Evolutionary conservation across 2,797 vertebrate genomes (phyloP), one percentile per base, ranked within the genome.

Genomic region (Tadarida brasiliensis): DNA sequence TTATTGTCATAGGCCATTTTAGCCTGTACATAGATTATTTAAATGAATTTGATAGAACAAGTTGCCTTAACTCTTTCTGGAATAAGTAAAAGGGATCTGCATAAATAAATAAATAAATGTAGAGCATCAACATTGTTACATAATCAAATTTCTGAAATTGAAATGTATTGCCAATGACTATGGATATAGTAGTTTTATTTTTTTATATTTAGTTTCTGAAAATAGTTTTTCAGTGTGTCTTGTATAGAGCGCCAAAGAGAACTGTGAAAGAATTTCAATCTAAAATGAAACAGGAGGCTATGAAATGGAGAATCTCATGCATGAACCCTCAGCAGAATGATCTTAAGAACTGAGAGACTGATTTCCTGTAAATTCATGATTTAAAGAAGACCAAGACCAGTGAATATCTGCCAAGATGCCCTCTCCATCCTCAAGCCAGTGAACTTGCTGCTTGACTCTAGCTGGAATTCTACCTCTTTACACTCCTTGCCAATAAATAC

Each of bases 141-240:
- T 71, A 80, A 54, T 44, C 14, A 81, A 20, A 73, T 51, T 80
- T 63, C 56, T 73, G n/a, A 61, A 87, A 39, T 49, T 14, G 35
- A 70, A 47, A 30, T 57, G 47, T 11, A 30, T 63, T 71, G 11
- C 76, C 87, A 15, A 56, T 47, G 24, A 80, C 56, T 81, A 54
- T n/a, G 44, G 63, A 63, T 71, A n/a, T 20, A 70, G 39, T 59
- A 19, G 30, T 76, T 54, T 76, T 94, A 56, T 65, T 61, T 88
- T 70, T 81, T 67, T 83, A 74, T 47, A 57, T 94, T 89, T 94
- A 65, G 39, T 57, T 59, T 83, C 78, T 84, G 51, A 39, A 68
- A 59, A 74, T 67, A 76, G 68, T 63, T 81, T 33, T 74, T 47
- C 19, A 57, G 2, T 82, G 22, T 83, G 57, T 68, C 61, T 90